A percentile compares a stretch with the other conserved stretches of the same genome.
phyloP scores from a whole-genome alignment of 2,113 vertebrate species.

The Gymnocephalus cernua region DNA sequence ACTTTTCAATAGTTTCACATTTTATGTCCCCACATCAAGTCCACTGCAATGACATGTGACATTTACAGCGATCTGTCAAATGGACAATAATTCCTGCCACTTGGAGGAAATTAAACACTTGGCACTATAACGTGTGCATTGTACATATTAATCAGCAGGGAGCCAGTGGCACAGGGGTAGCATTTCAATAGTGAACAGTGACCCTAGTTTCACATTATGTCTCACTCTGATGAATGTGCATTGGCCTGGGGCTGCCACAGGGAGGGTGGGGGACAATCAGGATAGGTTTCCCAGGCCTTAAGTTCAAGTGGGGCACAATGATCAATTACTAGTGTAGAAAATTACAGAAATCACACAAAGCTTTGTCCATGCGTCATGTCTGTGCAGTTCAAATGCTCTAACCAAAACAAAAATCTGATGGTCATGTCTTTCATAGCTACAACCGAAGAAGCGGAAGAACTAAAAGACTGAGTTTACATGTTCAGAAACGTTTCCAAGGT shows the following conservation, averaged over 20 bases:
- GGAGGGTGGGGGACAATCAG: conserved; percentile 1
- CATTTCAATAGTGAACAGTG: conserved; percentile 44
- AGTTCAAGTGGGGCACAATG: conserved; percentile 8
- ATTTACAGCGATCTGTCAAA: conserved; percentile 61
- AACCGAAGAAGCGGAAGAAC: conserved; percentile 39
- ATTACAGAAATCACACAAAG: conserved; percentile 17
- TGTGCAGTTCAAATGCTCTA: conserved; percentile 12
- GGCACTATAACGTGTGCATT: conserved; percentile 30
- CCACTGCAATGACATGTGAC: conserved; percentile 43
- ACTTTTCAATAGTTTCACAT: conserved; percentile 43
- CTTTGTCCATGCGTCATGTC: conserved; percentile 4
- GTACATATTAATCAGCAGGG: conserved; percentile 28
- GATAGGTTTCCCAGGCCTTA: conserved; percentile 1
- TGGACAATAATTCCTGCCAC: conserved; percentile 31
- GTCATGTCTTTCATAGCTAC: conserved; percentile 32
- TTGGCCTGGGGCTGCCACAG: neutral
- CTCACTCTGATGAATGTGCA: conserved; percentile 5
- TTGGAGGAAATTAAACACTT: conserved; percentile 67
- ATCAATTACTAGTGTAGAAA: conserved; percentile 29
- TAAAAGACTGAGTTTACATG: conserved; percentile 25
- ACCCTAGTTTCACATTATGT: conserved; percentile 16
- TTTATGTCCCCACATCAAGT: conserved; percentile 43
- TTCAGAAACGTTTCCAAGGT: conserved; percentile 61
- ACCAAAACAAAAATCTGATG: conserved; percentile 32
- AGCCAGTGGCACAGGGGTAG: conserved; percentile 1